Conservation (phyloP, 2,888 invertebrate genomes). For the Andrena chrysosceles region DNA sequence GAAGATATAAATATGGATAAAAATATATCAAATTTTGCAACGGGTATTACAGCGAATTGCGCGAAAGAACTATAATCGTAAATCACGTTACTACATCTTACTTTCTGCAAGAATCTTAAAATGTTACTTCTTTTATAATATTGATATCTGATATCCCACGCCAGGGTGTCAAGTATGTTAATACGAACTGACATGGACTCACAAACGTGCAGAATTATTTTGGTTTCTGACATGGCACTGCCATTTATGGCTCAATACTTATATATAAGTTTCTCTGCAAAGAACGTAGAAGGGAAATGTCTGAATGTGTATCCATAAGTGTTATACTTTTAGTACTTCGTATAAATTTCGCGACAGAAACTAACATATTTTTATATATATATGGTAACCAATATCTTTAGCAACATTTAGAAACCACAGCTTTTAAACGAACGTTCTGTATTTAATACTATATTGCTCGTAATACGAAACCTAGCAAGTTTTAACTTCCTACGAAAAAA, state of each 20-base stretch:
- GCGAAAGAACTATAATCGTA: constrained; percentile 75
- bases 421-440: constrained; percentile 24
- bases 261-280: constrained; percentile 77
- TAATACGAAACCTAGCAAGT: background rate
- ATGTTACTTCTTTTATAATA: constrained; percentile 55
- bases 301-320: constrained; percentile 57
- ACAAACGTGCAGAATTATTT: constrained; percentile 58
- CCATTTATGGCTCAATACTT: constrained; percentile 82
- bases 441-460: constrained; percentile 22
- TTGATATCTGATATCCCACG: constrained; percentile 61
- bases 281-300: constrained; percentile 77
- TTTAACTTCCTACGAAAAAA: constrained; percentile 25
- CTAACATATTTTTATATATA: constrained; percentile 78
- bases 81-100: constrained; percentile 32
- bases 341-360: constrained; percentile 65
- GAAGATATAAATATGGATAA: constrained; percentile 78
- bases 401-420: constrained; percentile 25
- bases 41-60: constrained; percentile 76
- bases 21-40: constrained; percentile 78
- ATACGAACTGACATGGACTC: constrained; percentile 53
- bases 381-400: constrained; percentile 13
- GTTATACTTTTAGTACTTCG: constrained; percentile 59
- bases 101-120: constrained; percentile 52
- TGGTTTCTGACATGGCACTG: constrained; percentile 79
- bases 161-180: constrained; percentile 61